A percentile compares a stretch with the other conserved stretches of the same genome.
phyloP scores from a whole-genome alignment of 2,888 invertebrate species.

The Lasioglossum vierecki region DNA sequence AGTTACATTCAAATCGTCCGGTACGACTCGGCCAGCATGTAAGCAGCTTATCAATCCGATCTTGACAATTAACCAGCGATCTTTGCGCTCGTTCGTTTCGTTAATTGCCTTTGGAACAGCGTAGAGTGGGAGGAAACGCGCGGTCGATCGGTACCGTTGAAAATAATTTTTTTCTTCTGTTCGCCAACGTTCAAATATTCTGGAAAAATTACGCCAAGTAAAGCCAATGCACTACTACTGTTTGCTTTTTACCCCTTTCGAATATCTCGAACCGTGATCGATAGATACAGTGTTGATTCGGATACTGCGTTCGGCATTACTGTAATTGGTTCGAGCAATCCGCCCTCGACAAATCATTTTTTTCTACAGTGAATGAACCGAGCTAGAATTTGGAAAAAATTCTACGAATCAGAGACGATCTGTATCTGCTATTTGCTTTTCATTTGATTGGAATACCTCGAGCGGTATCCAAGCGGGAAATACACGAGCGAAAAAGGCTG shows the following conservation, averaged over 20 bases:
- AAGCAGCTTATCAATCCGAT: constrained; percentile 46
- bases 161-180: not conserved
- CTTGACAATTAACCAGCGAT: constrained; percentile 37
- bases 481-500: not conserved
- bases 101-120: not conserved
- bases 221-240: not conserved
- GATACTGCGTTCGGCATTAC: not conserved
- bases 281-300: not conserved
- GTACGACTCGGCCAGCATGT: constrained; percentile 9
- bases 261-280: not conserved
- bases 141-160: not conserved
- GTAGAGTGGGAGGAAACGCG: not conserved
- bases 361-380: not conserved
- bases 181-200: not conserved
- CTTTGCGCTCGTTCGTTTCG: not conserved
- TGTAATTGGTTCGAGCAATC: not conserved
- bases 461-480: not conserved
- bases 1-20: constrained; percentile 32
- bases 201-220: not conserved
- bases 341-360: not conserved
- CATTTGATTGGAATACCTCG: not conserved
- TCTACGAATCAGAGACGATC: not conserved
- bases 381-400: not conserved
- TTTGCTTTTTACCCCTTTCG: not conserved
- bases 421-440: not conserved